Percentiles rank a stretch among this genome's conserved stretches.
phyloP scores from a whole-genome alignment of 1,140 invertebrate species.

The Tetramorium alpestre region DNA sequence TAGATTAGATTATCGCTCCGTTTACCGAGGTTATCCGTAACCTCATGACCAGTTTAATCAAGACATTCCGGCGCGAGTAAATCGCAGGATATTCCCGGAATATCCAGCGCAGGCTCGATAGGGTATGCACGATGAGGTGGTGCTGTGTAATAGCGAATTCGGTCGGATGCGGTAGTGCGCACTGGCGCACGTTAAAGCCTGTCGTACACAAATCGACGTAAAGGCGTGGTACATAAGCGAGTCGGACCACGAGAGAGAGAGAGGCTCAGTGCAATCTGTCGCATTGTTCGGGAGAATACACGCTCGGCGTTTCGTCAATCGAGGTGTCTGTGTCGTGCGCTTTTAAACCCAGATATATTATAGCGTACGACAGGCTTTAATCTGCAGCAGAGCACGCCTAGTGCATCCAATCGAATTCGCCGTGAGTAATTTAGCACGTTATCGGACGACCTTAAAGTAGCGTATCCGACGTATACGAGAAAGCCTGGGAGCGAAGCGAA shows the following conservation, averaged over 20 bases:
- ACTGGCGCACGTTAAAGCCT: conserved; percentile 19
- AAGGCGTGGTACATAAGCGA: not conserved
- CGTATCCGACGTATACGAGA: conserved; percentile 23
- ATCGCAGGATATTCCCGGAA: conserved; percentile 51
- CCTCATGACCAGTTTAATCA: conserved; percentile 46
- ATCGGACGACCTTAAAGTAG: conserved; percentile 51
- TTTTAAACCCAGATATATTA: not conserved
- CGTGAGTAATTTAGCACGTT: conserved; percentile 52
- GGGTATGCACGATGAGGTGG: conserved; percentile 38
- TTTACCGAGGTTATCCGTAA: conserved; percentile 46
- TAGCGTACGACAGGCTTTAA: not conserved
- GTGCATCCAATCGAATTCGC: conserved; percentile 17
- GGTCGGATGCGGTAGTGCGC: conserved; percentile 7
- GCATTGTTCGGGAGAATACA: conserved; percentile 7
- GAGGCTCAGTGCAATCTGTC: not conserved
- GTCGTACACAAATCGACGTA: conserved; percentile 18
- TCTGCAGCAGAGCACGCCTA: not conserved
- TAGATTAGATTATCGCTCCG: conserved; percentile 26
- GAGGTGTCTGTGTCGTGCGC: not conserved
- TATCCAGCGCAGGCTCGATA: conserved; percentile 34
- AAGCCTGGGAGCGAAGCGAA: not conserved
- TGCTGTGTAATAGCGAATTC: conserved; percentile 34
- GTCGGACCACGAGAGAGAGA: not conserved
- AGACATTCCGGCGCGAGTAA: conserved; percentile 45
- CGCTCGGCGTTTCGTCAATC: not conserved